phyloP scores from a whole-genome alignment of 1,140 invertebrate genomes.

The Hyles euphorbiae region DNA sequence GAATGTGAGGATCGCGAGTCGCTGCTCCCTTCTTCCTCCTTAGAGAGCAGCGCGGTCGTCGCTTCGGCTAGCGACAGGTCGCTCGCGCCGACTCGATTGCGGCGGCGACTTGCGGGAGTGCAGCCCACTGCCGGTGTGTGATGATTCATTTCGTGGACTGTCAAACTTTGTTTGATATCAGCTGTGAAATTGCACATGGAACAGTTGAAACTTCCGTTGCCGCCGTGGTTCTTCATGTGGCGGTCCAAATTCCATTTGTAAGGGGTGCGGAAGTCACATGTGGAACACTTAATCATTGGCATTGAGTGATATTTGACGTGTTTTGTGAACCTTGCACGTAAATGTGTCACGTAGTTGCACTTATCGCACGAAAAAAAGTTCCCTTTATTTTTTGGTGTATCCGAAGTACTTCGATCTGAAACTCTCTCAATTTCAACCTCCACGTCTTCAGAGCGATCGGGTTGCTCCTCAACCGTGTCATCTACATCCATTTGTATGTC shows the following conservation, averaged over 20 bases:
- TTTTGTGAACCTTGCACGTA: constrained; percentile 92
- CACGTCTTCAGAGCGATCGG: constrained; percentile 26
- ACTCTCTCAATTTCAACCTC: constrained; percentile 30
- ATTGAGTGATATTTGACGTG: constrained; percentile 96
- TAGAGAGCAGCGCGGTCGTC: constrained; percentile 38
- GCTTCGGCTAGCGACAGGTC: constrained; percentile 65
- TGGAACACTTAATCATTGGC: constrained; percentile 94
- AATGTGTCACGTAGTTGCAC: constrained; percentile 93
- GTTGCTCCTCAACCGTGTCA: constrained; percentile 43
- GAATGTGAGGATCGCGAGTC: constrained; percentile 61
- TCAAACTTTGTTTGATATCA: constrained; percentile 93
- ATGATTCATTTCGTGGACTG: constrained; percentile 93
- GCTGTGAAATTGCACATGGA: constrained; percentile 93
- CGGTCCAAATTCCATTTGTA: constrained; percentile 96
- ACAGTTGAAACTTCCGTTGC: constrained; percentile 88
- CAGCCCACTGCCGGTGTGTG: constrained; percentile 86
- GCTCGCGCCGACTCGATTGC: constrained; percentile 83
- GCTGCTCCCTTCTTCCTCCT: constrained; percentile 66
- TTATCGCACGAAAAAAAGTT: constrained; percentile 90
- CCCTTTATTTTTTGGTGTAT: constrained; percentile 74
- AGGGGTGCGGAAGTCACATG: constrained; percentile 94
- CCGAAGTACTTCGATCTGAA: constrained; percentile 51
- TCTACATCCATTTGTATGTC: constrained; percentile 53
- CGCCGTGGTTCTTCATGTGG: constrained; percentile 93
- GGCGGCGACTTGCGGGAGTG: constrained; percentile 62